Base-by-base conservation (phyloP, 2,888 invertebrate species). In the Blastobasis lacticolella region DNA sequence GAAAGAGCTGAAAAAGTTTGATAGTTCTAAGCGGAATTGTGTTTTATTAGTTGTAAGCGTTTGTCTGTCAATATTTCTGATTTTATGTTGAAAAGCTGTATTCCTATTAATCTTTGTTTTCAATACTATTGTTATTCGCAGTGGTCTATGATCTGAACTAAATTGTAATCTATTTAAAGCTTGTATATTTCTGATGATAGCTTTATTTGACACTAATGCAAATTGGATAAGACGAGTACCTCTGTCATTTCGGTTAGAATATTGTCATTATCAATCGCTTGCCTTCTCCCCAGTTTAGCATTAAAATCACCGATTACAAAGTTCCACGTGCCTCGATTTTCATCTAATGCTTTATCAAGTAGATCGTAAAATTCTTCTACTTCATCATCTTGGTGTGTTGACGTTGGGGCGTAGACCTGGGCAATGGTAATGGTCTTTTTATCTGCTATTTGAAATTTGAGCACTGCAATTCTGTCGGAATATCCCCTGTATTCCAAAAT, bases 401-500 rank as follows among this genome's bases (percentile, higher is more conserved):
- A 51, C 37, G 43, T 54, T 6, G 43, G 49, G 40, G 40, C 40
- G 48, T 54, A 52, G 6, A 41, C 38, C 41, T 57, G 57, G 5
- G 53, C 38, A 5, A 57, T 40, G 1, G 52, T 49, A 10, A 52
- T 44, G 4, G 37, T 48, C 2, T 52, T 41, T 2, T 43, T 44
- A n/a, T n/a, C 4, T 9, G 44, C 23, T 37, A 9, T 37, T 43
- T 45, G 10, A 46, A 48, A 41, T 48, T 52, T 53, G 10, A 52
- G 43, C 0, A 47, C 37, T 37, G 52, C 52, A 10, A 51, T 42
- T 40, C 55, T 37, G 1, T 55, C 50, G 7, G 55, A 52, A 23
- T 47, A 50, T 8, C 51, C 48, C 6, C 44, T 45, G 41, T 55
- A 54, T 40, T 54, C 51, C 4, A 48, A 45, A 4, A 57, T 55